These are phyloP conservation scores for Lutjanus argentimaculatus DNA, from an alignment of 2,797 vertebrate species.

Conservation along the genomic window DNA sequence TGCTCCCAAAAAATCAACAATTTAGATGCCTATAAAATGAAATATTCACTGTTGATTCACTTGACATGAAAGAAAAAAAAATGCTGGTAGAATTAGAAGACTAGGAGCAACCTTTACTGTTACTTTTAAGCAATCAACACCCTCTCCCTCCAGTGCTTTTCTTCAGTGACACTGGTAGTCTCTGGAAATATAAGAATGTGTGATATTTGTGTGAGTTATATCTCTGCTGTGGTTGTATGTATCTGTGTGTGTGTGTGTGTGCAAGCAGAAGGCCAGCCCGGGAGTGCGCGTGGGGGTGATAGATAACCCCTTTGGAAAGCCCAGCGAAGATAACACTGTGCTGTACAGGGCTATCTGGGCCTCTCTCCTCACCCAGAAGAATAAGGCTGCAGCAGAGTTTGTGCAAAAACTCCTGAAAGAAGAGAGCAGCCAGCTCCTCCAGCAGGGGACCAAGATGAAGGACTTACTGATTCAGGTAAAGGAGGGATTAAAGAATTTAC, in stretches of 20 bases:
- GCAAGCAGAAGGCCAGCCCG: slow-evolving; percentile 89
- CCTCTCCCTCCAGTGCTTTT: slow-evolving; percentile 12
- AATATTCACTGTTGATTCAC: slow-evolving; percentile 8
- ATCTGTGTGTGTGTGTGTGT: slow-evolving; percentile 15
- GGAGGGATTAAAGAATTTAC: slow-evolving; percentile 28
- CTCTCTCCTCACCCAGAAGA: slow-evolving; percentile 93
- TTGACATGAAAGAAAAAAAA: not conserved
- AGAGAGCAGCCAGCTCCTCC: slow-evolving; percentile 89
- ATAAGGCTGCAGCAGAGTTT: slow-evolving; percentile 87
- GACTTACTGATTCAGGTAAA: slow-evolving; percentile 89
- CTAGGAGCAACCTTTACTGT: slow-evolving; percentile 22
- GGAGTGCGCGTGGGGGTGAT: slow-evolving; percentile 92
- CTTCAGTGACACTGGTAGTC: slow-evolving; percentile 37
- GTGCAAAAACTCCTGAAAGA: slow-evolving; percentile 90
- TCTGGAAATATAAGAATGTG: slow-evolving; percentile 57
- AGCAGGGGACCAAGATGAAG: slow-evolving; percentile 91
- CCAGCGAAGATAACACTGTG: slow-evolving; percentile 90
- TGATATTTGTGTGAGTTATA: slow-evolving; percentile 55
- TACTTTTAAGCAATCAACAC: slow-evolving; percentile 45
- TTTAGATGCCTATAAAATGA: slow-evolving; percentile 13
- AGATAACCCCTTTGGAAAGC: slow-evolving; percentile 92
- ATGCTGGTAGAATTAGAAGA: slow-evolving; percentile 18
- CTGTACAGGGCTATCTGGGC: slow-evolving; percentile 93
- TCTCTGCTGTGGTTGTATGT: slow-evolving; percentile 22
- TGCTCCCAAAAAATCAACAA: not conserved